Evolutionary conservation across 2,797 vertebrate species (phyloP).

Genomic region (Galaxias olidus): DNA sequence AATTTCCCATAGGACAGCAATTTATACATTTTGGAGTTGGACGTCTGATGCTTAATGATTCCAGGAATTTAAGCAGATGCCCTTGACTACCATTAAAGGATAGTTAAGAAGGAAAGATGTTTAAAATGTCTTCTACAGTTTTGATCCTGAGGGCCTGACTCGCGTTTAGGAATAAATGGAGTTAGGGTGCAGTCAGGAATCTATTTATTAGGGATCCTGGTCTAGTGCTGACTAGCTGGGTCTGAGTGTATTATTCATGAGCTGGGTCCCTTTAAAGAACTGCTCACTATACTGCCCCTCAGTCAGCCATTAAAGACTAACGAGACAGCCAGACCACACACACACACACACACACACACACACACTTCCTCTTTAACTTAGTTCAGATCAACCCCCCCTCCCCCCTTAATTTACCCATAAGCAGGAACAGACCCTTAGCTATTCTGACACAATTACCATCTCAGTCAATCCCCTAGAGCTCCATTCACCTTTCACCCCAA

Average conservation of each 20-base stretch:
- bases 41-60: too few relatives aligned
- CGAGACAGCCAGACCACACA: conserved; percentile 19
- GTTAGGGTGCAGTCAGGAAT: conserved; percentile 36
- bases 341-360: not conserved
- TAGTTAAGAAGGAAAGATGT: too few relatives aligned
- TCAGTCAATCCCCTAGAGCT: conserved; percentile 22
- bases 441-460: conserved; percentile 44
- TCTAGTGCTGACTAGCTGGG: conserved; percentile 41
- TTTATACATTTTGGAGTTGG: too few relatives aligned
- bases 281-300: conserved; percentile 32
- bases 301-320: conserved; percentile 61
- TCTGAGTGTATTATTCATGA: conserved; percentile 70
- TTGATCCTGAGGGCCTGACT: too few relatives aligned
- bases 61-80: too few relatives aligned
- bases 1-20: too few relatives aligned
- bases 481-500: conserved; percentile 55
- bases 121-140: too few relatives aligned
- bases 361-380: conserved; percentile 10
- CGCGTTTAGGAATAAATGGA: too few relatives aligned
- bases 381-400: conserved; percentile 22
- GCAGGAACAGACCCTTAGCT: conserved; percentile 39
- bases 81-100: too few relatives aligned
- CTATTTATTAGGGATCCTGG: conserved; percentile 28
- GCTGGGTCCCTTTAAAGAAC: conserved; percentile 49
- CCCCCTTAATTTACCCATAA: too few relatives aligned